These are phyloP conservation scores for Sinosuthora webbiana DNA, from an alignment of 2,113 vertebrate species.

Conservation along the genomic window DNA sequence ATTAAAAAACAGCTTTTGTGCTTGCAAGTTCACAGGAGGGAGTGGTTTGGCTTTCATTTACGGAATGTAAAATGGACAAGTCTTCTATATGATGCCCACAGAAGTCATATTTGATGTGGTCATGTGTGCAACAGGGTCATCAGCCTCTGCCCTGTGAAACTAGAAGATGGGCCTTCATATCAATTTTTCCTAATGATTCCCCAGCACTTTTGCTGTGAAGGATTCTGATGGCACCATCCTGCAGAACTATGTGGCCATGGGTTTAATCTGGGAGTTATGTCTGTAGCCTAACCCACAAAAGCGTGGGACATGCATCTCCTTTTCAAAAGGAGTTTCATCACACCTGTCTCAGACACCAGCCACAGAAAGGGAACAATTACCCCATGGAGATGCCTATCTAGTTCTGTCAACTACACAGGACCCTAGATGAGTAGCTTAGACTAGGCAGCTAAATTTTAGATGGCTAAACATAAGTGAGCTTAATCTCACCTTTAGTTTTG, in stretches of 20 bases:
- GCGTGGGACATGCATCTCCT: background rate
- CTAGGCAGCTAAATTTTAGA: background rate
- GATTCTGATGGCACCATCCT: background rate
- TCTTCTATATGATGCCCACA: background rate
- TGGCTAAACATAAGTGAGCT: background rate
- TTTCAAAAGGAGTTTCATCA: background rate
- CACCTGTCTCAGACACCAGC: background rate
- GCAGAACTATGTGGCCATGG: background rate
- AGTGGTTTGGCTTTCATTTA: background rate
- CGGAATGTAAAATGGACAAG: background rate
- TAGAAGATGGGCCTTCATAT: background rate
- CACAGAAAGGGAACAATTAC: background rate
- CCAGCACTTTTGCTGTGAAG: background rate
- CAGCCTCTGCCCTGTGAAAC: background rate
- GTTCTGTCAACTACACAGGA: background rate
- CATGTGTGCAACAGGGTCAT: background rate
- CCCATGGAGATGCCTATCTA: background rate
- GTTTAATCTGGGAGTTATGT: background rate
- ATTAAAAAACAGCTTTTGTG: background rate
- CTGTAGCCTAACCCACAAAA: background rate
- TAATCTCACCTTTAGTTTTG: background rate
- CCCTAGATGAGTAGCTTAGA: background rate
- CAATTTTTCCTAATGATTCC: background rate
- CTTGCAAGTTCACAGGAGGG: background rate
- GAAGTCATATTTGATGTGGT: background rate